These are phyloP conservation scores for Drosophila monieri DNA, from an alignment of 2,888 invertebrate genomes.

Conservation along the genomic window DNA sequence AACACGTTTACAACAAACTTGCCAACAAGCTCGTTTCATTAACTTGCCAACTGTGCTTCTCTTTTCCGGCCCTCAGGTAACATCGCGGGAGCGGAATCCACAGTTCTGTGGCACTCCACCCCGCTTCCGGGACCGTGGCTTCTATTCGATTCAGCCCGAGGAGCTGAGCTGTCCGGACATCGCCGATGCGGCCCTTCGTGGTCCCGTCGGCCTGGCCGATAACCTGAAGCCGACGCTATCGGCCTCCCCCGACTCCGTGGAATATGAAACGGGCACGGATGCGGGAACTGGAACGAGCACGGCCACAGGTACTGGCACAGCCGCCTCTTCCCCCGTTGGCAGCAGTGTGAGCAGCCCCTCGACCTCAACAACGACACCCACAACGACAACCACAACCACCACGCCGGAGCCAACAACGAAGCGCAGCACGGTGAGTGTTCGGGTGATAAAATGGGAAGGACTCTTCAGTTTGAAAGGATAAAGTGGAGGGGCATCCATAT, in stretches of 20 bases:
- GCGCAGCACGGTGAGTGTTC: slow-evolving; percentile 60
- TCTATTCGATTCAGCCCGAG: slow-evolving; percentile 93
- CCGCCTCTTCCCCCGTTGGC: slow-evolving; percentile 46
- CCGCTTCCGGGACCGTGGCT: slow-evolving; percentile 91
- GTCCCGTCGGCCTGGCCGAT: slow-evolving; percentile 83
- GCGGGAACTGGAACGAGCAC: slow-evolving; percentile 28
- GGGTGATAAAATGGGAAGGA: slow-evolving; percentile 48
- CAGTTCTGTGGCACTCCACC: slow-evolving; percentile 95
- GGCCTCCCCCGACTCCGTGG: slow-evolving; percentile 53
- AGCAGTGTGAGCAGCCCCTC: slow-evolving; percentile 52
- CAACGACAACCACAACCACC: slow-evolving; percentile 53
- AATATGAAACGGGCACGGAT: slow-evolving; percentile 57
- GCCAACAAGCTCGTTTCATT: slow-evolving; percentile 33
- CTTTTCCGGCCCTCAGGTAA: slow-evolving; percentile 84
- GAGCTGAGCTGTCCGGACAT: slow-evolving; percentile 87
- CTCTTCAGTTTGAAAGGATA: slow-evolving; percentile 20
- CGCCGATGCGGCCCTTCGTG: slow-evolving; percentile 85
- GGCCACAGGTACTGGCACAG: slow-evolving; percentile 47
- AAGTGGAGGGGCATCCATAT: background rate
- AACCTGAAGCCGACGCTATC: slow-evolving; percentile 82
- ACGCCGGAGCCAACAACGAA: slow-evolving; percentile 57
- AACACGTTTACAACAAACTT: slow-evolving; percentile 7
- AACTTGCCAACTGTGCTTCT: slow-evolving; percentile 16
- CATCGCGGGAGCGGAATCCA: slow-evolving; percentile 95
- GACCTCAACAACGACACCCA: slow-evolving; percentile 38